Evolutionary conservation across 2,888 invertebrate genomes (phyloP).

Genomic region (Hofmannophila pseudospretella): DNA sequence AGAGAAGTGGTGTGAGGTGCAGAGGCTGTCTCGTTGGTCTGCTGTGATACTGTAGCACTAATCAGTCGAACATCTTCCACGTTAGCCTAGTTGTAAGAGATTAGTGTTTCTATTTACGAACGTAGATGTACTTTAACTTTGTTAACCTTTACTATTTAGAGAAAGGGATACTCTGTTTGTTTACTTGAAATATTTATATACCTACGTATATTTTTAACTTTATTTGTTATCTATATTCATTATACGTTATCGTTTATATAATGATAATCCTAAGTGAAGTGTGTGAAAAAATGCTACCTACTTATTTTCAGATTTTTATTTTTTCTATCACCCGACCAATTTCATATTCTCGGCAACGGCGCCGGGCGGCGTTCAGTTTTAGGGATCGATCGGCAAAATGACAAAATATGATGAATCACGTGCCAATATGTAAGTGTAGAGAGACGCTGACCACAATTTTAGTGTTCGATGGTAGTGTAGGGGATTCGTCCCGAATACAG

Average conservation of each 20-base stretch:
- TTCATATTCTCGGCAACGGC: constrained; percentile 56
- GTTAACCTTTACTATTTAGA: constrained; percentile 70
- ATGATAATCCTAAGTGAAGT: constrained; percentile 64
- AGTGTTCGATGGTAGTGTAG: constrained; percentile 70
- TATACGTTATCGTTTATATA: constrained; percentile 61
- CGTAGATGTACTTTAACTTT: constrained; percentile 62
- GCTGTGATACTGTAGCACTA: constrained; percentile 75
- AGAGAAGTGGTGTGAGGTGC: constrained; percentile 29
- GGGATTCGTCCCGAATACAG: constrained; percentile 48
- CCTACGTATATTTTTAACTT: constrained; percentile 49
- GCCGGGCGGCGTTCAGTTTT: constrained; percentile 45
- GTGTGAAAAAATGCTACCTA: constrained; percentile 75
- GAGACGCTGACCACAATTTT: constrained; percentile 44
- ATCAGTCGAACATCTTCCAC: constrained; percentile 68
- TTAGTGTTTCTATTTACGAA: constrained; percentile 68
- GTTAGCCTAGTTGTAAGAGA: constrained; percentile 68
- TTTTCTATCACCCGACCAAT: constrained; percentile 72
- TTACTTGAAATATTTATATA: constrained; percentile 64
- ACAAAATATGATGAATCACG: constrained; percentile 53
- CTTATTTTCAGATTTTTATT: constrained; percentile 78
- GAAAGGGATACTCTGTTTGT: constrained; percentile 60
- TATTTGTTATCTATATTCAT: constrained; percentile 62
- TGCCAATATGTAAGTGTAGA: constrained; percentile 60
- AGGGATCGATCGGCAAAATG: constrained; percentile 60
- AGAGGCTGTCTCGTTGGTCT: constrained; percentile 57